Base-by-base conservation (phyloP, 2,797 vertebrate genomes). In the Gymnoscopelus braueri region DNA sequence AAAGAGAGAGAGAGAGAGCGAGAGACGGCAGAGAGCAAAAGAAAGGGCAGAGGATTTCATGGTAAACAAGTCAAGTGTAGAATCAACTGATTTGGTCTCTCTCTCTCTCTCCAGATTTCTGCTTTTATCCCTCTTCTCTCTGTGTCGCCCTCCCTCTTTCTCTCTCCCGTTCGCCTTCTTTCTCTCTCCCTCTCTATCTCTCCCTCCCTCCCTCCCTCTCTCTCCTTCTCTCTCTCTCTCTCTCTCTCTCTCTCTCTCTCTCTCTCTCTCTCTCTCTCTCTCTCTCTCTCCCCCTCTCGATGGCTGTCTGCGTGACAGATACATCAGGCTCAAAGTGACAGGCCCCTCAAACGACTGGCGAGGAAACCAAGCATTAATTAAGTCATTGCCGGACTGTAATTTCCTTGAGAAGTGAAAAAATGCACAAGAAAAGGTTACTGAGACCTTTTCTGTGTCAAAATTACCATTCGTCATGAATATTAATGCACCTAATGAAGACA, bases 321-420 rank as follows among this genome's bases (percentile, higher is more conserved):
- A 94, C 93, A 2, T 91, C 95, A 92, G 94, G 94, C 95, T 95
- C 94, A 95, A 95, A 96, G 95, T 97, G 97, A 97, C 97, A 97
- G 96, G 93, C 92, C 93, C 39, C 94, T 96, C 95, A 96, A 95
- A 95, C 92, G 91, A 95, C 78, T 79, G 94, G 94, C 84, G 92
- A 95, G 94, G 95, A 96, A 95, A 94, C 93, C 94, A 95, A 93
- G 97, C 96, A 95, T 97, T 97, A 99, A 99, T 99, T 98, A 99
- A 99, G 98, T 98, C 97, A 97, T 99, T 96, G 98, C 97, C 96
- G 97, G 98, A 99, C 98, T 98, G 97, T 98, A 99, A 99, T 99
- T 99, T 99, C 96, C 97, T 98, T 96, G 96, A 99, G 97, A 99
- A 98, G 97, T 98, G 97, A 98, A 98, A 97, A 97, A 98, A 89